phyloP scores from a whole-genome alignment of 2,888 invertebrate genomes.

The Apomyelois bistriatella region DNA sequence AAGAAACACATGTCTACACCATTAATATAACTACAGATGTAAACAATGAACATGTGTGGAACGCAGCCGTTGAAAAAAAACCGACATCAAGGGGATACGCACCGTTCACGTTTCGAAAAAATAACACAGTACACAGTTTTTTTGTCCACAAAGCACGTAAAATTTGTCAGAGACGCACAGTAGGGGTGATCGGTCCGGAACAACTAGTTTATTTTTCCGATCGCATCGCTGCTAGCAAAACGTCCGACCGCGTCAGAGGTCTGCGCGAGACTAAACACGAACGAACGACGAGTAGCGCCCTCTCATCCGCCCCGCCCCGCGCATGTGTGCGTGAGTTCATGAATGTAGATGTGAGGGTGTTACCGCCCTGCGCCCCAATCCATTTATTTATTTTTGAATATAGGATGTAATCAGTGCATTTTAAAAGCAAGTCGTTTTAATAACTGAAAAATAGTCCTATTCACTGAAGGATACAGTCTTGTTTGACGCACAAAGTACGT shows the following conservation, averaged over 20 bases:
- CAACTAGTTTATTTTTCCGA: constrained; percentile 75
- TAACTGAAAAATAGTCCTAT: neutral
- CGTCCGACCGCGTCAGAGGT: constrained; percentile 59
- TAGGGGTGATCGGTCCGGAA: constrained; percentile 57
- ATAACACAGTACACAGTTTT: constrained; percentile 56
- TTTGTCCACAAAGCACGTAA: constrained; percentile 65
- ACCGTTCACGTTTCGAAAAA: constrained; percentile 58
- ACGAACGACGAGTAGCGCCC: constrained; percentile 68
- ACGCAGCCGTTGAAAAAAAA: constrained; percentile 34
- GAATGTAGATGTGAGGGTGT: constrained; percentile 44
- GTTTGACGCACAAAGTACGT: constrained; percentile 42
- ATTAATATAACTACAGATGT: constrained; percentile 58
- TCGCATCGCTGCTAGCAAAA: constrained; percentile 57
- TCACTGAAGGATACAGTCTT: constrained; percentile 22
- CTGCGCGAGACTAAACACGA: constrained; percentile 70
- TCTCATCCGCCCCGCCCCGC: constrained; percentile 49
- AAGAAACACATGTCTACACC: constrained; percentile 54
- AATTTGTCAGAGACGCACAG: constrained; percentile 54
- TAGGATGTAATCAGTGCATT: constrained; percentile 47
- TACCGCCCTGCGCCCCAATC: constrained; percentile 46
- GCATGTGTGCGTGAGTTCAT: constrained; percentile 50
- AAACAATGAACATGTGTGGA: constrained; percentile 64
- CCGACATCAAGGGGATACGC: constrained; percentile 47
- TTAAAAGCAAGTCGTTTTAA: neutral
- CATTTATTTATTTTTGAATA: constrained; percentile 68